phyloP scores from a whole-genome alignment of 2,797 vertebrate genomes.

The Tokudaia muenninki region DNA sequence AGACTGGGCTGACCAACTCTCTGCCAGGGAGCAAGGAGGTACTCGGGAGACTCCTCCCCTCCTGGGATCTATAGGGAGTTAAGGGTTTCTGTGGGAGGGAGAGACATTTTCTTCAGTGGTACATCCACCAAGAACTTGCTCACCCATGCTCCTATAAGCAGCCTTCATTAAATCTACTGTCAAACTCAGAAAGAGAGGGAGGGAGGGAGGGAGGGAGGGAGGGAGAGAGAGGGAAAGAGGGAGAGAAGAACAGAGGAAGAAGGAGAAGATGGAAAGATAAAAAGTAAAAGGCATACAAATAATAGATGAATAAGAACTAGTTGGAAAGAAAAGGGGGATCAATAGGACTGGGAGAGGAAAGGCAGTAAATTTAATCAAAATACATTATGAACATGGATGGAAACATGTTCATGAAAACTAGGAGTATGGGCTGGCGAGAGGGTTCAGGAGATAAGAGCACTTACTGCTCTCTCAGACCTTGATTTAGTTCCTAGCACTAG shows the following conservation, averaged over 20 bases:
- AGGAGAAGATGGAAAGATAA: background rate
- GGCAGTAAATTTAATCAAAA: background rate
- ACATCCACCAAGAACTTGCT: background rate
- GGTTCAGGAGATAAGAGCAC: background rate
- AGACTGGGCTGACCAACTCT: background rate
- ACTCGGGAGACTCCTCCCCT: background rate
- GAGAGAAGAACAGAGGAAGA: background rate
- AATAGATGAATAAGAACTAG: background rate
- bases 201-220: accelerated
- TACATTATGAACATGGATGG: background rate
- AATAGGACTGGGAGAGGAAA: background rate
- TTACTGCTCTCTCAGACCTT: background rate
- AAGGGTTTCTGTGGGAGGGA: background rate
- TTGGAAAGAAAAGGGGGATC: background rate
- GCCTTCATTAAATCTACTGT: background rate
- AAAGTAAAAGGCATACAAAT: background rate
- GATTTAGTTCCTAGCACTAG: background rate
- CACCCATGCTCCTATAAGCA: background rate
- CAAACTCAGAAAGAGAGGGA: background rate
- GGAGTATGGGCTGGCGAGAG: background rate
- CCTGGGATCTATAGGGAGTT: background rate
- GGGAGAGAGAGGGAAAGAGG: accelerated
- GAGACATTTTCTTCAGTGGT: background rate
- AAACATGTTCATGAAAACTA: background rate
- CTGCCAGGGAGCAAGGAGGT: background rate